Percentiles rank a stretch among this genome's conserved stretches.
Conservation (phyloP, 2,888 invertebrate species). For the Eupithecia subumbrata region DNA sequence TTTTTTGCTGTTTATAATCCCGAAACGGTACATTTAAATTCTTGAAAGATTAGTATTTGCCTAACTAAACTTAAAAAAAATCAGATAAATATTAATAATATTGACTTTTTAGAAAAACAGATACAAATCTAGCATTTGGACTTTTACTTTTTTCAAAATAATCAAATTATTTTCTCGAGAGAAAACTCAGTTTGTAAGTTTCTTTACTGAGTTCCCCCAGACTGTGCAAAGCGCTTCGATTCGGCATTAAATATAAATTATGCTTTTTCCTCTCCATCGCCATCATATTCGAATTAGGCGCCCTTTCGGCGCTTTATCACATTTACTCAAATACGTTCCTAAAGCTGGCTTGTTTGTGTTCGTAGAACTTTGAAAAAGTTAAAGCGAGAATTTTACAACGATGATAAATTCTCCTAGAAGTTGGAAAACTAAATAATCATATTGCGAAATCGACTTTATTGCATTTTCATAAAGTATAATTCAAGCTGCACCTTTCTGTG, state of each 20-base stretch:
- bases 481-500: too few relatives aligned
- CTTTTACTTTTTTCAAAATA: too few relatives aligned
- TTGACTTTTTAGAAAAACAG: too few relatives aligned
- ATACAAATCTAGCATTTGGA: too few relatives aligned
- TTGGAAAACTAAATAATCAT: too few relatives aligned
- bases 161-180: not conserved
- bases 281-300: conserved; percentile 37
- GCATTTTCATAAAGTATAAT: too few relatives aligned
- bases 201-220: conserved; percentile 18
- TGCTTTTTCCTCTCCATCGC: conserved; percentile 37
- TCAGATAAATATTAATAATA: too few relatives aligned
- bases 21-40: too few relatives aligned
- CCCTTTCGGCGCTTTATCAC: conserved; percentile 26
- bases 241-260: conserved; percentile 37
- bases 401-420: not conserved
- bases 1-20: too few relatives aligned
- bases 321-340: conserved; percentile 3
- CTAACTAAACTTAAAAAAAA: too few relatives aligned
- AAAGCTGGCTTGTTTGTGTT: not conserved
- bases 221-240: conserved; percentile 31
- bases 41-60: too few relatives aligned
- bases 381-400: not conserved
- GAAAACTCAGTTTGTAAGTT: not conserved
- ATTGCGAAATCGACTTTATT: too few relatives aligned
- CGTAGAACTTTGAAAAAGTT: not conserved